phyloP scores from a whole-genome alignment of 2,113 vertebrate species.

The Speoplatyrhinus poulsoni region DNA sequence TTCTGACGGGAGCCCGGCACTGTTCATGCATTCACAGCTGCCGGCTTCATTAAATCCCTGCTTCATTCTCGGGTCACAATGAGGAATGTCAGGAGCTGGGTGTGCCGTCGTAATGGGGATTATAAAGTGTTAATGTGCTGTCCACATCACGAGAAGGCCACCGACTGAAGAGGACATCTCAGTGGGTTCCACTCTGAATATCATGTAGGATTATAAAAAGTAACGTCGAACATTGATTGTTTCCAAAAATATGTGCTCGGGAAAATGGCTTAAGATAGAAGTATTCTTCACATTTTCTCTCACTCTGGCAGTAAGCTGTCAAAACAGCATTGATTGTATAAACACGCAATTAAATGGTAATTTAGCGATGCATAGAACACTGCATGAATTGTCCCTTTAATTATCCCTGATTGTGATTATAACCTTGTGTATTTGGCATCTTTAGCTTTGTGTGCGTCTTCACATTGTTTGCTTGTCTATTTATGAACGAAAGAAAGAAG shows the following conservation, averaged over 20 bases:
- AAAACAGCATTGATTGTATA: slow-evolving; percentile 54
- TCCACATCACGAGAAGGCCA: slow-evolving; percentile 23
- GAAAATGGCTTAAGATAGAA: background rate
- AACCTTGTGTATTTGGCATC: slow-evolving; percentile 39
- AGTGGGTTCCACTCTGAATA: slow-evolving; percentile 9
- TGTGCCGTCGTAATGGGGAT: slow-evolving; percentile 44
- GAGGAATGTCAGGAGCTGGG: slow-evolving; percentile 35
- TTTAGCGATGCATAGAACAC: slow-evolving; percentile 39
- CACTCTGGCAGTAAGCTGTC: slow-evolving; percentile 28
- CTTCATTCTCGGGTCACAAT: slow-evolving; percentile 42
- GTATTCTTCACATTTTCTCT: background rate
- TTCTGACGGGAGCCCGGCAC: slow-evolving; percentile 54
- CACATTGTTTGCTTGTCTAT: slow-evolving; percentile 50
- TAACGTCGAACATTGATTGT: background rate
- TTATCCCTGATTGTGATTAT: slow-evolving; percentile 65
- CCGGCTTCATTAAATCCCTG: slow-evolving; percentile 57
- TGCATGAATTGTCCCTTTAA: slow-evolving; percentile 49
- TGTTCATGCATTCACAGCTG: slow-evolving; percentile 49
- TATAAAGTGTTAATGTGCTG: slow-evolving; percentile 51
- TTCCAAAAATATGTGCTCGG: too few species aligned
- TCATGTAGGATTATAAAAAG: slow-evolving; percentile 9
- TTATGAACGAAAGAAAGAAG: slow-evolving; percentile 13
- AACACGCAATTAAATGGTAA: slow-evolving; percentile 67
- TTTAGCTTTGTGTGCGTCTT: slow-evolving; percentile 26
- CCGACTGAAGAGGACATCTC: slow-evolving; percentile 27